Evolutionary conservation across 1,140 invertebrate species (phyloP), one percentile per base, ranked within the genome.

Genomic region (Orussus abietinus): DNA sequence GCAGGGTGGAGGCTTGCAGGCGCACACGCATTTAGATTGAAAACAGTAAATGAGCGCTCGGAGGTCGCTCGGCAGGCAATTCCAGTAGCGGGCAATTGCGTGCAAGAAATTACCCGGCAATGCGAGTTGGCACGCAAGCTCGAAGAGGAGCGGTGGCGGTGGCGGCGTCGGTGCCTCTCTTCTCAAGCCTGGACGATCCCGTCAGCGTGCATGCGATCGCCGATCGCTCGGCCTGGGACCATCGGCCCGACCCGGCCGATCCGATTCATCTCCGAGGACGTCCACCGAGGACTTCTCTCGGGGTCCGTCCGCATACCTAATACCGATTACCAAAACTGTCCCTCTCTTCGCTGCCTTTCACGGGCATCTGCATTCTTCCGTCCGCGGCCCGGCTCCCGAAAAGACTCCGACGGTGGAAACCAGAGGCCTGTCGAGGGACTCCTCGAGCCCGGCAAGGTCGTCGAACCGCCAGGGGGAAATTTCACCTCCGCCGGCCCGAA

Each of bases 71-170:
- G 61, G 59, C 57, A 60, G 60, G 59, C 53, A 64, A 67, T 71
- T 66, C 66, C 64, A 66, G 66, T 68, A 71, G 66, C 68, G 55
- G 59, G 49, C 58, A 68, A 68, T 71, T 64, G 66, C 68, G 65
- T 71, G 66, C 66, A 63, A 71, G 59, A 71, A 71, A 71, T 69
- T 69, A 61, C 65, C 53, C 51, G 53, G 43, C 56, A 62, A 63
- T 63, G 49, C 55, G 57, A 63, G 60, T 46, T 62, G 55, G 57
- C 57, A 66, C 64, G 65, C 65, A 62, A 59, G 53, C 55, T 48
- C 59, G 18, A 35, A 35, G 30, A 32, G 12, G n/a, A 11, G 17
- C 21, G 36, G 20, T 20, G 42, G 15, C 35, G 36, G 12, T 15
- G 36, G 42, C 43, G 32, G 40, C 46, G 42, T 39, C 40, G 38